phyloP scores from a whole-genome alignment of 2,888 invertebrate species.

The Lithosia quadra region DNA sequence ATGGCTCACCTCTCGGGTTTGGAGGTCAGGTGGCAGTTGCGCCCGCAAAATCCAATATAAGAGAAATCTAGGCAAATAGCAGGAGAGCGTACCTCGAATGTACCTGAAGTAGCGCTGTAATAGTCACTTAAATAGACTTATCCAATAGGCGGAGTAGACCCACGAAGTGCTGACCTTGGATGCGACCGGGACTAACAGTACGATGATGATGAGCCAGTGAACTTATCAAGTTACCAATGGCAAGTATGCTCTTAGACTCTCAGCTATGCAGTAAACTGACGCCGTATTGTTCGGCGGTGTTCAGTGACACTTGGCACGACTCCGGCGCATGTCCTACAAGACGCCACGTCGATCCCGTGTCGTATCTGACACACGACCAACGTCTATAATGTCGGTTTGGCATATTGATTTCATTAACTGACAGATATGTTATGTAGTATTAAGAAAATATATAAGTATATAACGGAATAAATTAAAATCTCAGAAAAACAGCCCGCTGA shows the following conservation, averaged over 20 bases:
- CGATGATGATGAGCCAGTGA: not conserved
- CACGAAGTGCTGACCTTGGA: no score
- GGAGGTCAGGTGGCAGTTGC: no score
- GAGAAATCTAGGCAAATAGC: no score
- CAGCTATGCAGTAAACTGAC: not conserved
- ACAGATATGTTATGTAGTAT: not conserved
- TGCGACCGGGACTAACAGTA: no score
- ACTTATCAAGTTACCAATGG: not conserved
- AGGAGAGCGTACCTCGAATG: no score
- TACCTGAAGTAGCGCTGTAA: no score
- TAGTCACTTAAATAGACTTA: no score
- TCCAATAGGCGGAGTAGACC: no score
- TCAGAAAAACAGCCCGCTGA: no score
- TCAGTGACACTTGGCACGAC: slow-evolving; percentile 38
- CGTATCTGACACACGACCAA: slow-evolving; percentile 13
- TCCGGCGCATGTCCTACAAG: slow-evolving; percentile 43
- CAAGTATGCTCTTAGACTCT: not conserved
- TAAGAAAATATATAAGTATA: not conserved
- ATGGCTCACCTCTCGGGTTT: no score
- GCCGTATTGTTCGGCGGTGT: not conserved
- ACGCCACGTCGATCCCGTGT: slow-evolving; percentile 35
- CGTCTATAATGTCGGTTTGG: not conserved
- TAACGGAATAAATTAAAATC: no score
- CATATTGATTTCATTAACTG: not conserved
- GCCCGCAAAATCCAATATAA: no score